Base-by-base conservation (phyloP, 1,140 invertebrate genomes). In the Ruditapes philippinarum region DNA sequence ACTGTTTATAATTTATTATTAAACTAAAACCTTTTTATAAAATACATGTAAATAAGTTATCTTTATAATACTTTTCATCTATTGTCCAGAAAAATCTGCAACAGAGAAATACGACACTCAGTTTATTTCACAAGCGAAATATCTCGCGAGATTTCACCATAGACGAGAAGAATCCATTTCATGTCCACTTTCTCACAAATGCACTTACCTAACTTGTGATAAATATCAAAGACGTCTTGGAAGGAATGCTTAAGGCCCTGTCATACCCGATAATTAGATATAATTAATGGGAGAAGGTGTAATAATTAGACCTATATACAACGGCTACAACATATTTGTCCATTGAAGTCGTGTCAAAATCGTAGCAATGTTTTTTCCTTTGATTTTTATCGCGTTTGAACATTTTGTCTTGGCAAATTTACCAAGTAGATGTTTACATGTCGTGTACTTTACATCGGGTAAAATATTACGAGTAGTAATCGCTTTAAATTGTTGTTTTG, bases 241-340 rank as follows among this genome's bases (percentile, higher is more conserved):
- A 31, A 49, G 25, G 45, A 78, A 78, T 78, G 74, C 74, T 73
- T 51, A 84, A 51, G 82, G 60, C 68, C 82, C 62, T 84, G 68
- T 33, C 65, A 84, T 60, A 86, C 68, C 40, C 45, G 84, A 86
- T 86, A 86, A 86, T 86, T 86, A 74, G 31, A 86, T 57, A 86
- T 86, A 86, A 86, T 86, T 86, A 86, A 78, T 78, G 73, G 54
- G n/a, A 38, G 73, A 65, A 86, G 70, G 84, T 78, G 84, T 78
- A 86, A 86, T 86, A 86, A 86, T 86, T 86, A 57, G 28, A 65
- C 49, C 31, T 33, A 5, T 40, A 25, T 78, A 78, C 70, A 86
- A 86, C 42, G 65, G n/a, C 7, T 54, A 11, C 12, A 62, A 62
- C 84, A 86, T 86, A 86, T 76, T 86, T 54, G 84, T 31, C 73